Conservation (phyloP, 2,888 invertebrate species). For the Perizoma affinitatum region DNA sequence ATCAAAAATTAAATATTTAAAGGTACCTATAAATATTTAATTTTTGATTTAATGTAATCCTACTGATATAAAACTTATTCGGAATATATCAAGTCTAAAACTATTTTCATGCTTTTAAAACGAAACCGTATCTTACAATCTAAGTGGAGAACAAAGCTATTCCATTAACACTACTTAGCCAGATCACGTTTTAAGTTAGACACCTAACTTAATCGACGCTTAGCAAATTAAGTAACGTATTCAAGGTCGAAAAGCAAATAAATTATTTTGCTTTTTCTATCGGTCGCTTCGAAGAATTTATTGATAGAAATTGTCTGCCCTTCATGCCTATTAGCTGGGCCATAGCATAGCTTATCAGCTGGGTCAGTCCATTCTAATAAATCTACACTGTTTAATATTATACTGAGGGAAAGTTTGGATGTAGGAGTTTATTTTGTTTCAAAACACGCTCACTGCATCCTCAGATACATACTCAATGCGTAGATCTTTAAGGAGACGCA, state of each 20-base stretch:
- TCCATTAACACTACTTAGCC: conserved; percentile 15
- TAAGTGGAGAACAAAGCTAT: conserved; percentile 10
- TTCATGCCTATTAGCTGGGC: conserved; percentile 30
- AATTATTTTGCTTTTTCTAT: conserved; percentile 27
- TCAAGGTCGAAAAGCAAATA: too few relatives aligned
- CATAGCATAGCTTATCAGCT: too few relatives aligned
- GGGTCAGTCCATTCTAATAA: not conserved
- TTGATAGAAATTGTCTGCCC: conserved; percentile 22
- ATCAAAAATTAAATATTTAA: too few relatives aligned
- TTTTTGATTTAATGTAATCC: too few relatives aligned
- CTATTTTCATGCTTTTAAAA: conserved; percentile 10
- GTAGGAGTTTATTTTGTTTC: too few relatives aligned
- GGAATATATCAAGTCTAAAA: not conserved
- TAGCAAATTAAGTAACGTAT: not conserved
- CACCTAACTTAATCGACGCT: not conserved
- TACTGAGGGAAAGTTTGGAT: too few relatives aligned
- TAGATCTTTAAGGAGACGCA: too few relatives aligned
- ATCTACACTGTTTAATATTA: too few relatives aligned
- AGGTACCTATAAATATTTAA: too few relatives aligned
- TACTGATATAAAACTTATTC: too few relatives aligned
- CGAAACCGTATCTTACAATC: conserved; percentile 13
- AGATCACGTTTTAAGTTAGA: conserved; percentile 7
- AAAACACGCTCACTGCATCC: too few relatives aligned
- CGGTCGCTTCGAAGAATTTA: conserved; percentile 14
- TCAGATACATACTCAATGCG: too few relatives aligned